Evolutionary conservation across 2,888 invertebrate species (phyloP).

Genomic region (Cheilosia pagana): DNA sequence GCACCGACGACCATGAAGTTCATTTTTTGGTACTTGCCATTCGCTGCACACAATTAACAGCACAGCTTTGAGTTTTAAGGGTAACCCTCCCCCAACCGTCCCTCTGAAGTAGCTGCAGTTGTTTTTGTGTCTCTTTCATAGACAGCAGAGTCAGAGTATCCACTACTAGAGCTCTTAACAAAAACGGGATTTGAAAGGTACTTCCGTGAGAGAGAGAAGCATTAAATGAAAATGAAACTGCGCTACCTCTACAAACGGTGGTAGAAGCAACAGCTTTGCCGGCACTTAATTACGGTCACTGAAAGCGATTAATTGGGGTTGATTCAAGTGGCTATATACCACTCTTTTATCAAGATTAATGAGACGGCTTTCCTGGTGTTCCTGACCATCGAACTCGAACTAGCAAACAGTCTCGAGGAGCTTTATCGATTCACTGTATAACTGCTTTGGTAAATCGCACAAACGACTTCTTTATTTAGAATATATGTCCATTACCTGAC

Average conservation of each 20-base stretch:
- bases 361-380: neutral
- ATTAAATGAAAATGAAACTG: constrained; percentile 10
- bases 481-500: no score
- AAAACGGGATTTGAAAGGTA: constrained; percentile 3
- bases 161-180: neutral
- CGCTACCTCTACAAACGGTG: neutral
- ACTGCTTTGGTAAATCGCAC: no score
- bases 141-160: neutral
- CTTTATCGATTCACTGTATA: no score
- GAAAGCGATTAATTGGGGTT: constrained; percentile 32
- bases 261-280: constrained; percentile 13
- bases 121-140: constrained; percentile 11
- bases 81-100: no score
- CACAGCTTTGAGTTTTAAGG: constrained; percentile 3
- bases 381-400: neutral
- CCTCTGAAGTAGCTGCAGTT: neutral
- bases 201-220: neutral
- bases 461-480: neutral
- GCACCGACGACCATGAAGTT: constrained; percentile 45
- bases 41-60: neutral
- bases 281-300: constrained; percentile 35
- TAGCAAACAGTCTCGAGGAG: no score
- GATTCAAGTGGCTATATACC: neutral
- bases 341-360: constrained; percentile 20
- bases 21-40: constrained; percentile 39